A percentile compares a stretch with the other conserved stretches of the same genome.
Evolutionary conservation across 2,888 invertebrate genomes (phyloP).

Genomic region (Biston stratarius): DNA sequence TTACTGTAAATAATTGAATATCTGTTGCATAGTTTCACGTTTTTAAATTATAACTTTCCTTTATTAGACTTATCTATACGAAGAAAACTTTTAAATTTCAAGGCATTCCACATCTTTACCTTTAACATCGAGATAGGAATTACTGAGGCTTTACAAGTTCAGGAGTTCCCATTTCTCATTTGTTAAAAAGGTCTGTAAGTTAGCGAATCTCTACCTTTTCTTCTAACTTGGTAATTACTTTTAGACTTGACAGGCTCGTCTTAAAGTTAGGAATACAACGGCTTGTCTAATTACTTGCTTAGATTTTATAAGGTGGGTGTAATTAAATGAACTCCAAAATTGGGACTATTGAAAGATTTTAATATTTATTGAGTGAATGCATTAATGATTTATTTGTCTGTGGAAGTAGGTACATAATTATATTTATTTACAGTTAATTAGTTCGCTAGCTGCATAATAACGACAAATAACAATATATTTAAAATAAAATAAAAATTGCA

Average conservation of each 20-base stretch:
- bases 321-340: conserved; percentile 18
- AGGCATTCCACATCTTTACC: conserved; percentile 1
- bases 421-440: too few relatives aligned
- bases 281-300: conserved; percentile 14
- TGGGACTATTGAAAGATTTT: neutral
- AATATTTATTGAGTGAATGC: neutral
- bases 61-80: neutral
- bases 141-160: conserved; percentile 13
- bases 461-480: too few relatives aligned
- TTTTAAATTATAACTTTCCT: neutral
- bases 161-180: conserved; percentile 28
- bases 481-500: too few relatives aligned
- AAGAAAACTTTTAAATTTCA: neutral
- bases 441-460: too few relatives aligned
- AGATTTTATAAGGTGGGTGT: neutral
- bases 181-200: conserved; percentile 32
- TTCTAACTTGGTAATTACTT: conserved; percentile 38
- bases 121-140: conserved; percentile 16
- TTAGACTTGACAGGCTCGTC: conserved; percentile 29
- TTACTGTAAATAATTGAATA: too few relatives aligned
- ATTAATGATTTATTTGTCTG: too few relatives aligned
- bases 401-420: too few relatives aligned
- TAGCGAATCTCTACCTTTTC: conserved; percentile 24
- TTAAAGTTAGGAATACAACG: conserved; percentile 21
- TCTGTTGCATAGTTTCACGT: too few relatives aligned